These are phyloP conservation scores for Rhipidura dahli DNA, from an alignment of 2,113 vertebrate genomes.

Conservation along the genomic window DNA sequence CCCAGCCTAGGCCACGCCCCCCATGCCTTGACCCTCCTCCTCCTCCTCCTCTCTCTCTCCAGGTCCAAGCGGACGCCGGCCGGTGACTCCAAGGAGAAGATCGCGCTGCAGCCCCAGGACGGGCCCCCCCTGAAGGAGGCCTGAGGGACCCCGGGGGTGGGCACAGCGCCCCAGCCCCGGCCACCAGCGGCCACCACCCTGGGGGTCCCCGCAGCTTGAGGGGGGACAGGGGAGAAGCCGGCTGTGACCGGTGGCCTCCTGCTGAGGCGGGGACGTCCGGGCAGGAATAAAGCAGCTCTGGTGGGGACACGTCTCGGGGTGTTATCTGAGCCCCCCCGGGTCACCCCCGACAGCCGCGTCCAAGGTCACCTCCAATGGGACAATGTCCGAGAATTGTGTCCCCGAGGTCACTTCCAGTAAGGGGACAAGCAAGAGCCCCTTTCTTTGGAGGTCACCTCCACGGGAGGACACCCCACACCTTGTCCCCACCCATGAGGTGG, in stretches of 20 bases:
- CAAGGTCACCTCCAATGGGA: background rate
- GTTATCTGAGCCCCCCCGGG: background rate
- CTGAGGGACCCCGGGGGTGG: background rate
- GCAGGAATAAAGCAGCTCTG: slow-evolving; percentile 28
- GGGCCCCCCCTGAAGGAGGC: background rate
- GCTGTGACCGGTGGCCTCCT: background rate
- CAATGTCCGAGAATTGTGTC: background rate
- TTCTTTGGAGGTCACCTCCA: background rate
- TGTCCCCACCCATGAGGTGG: fast-evolving
- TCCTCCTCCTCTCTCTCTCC: background rate
- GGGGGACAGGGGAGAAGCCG: fast-evolving
- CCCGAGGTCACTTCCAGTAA: background rate
- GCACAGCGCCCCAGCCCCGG: fast-evolving
- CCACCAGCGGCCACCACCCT: background rate
- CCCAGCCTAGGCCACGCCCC: fast-evolving
- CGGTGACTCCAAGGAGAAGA: slow-evolving; percentile 34
- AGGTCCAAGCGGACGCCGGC: background rate
- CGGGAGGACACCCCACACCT: background rate
- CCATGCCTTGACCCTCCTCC: background rate
- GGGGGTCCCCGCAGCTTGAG: background rate
- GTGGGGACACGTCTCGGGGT: background rate
- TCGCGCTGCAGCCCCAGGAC: slow-evolving; percentile 35
- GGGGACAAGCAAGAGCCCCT: background rate
- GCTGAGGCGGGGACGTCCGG: background rate
- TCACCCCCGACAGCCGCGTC: background rate